Base-by-base conservation (phyloP, 2,797 vertebrate species). In the Denticeps clupeoides region DNA sequence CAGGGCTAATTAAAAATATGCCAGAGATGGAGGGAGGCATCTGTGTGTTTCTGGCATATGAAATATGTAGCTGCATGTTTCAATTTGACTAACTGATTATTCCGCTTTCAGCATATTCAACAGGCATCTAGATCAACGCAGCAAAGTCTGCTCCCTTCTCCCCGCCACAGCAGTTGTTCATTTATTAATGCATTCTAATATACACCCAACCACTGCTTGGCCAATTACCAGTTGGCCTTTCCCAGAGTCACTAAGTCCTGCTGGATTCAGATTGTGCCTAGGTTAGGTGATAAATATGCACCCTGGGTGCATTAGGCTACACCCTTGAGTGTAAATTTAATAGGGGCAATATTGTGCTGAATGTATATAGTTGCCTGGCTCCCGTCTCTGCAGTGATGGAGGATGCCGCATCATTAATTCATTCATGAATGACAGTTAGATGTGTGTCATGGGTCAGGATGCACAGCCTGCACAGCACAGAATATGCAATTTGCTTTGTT, bases 121-220 rank as follows among this genome's bases (percentile, higher is more conserved):
- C 35, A 38, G 2, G 18, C 35, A 9, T 21, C 35, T 24, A 25
- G 4, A 25, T 24, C 35, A 38, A 35, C 9, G 35, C 38, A 38
- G 35, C 35, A 18, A 21, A n/a, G n/a, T 47, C 27, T 26, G 24
- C 28, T 12, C 12, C 12, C 28, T 1, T 28, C 31, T 31, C 28
- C n/a, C n/a, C 1, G 18, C 16, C 16, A 21, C 18, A 18, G 16
- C 41, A 32, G 21, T 57, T 62, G 62, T 59, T 62, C 54, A 58
- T 56, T 49, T 68, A 59, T 68, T 60, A 58, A 60, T 52, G 45
- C 52, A 58, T 60, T 62, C 31, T 46, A 63, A 62, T 45, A 38
- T 45, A 38, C 35, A 53, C 46, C 47, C 21, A 44, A 51, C 38
- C 33, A 42, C 51, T 52, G 49, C 42, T 52, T 53, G 12, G 8